Base-by-base conservation (phyloP, 2,113 vertebrate species). In the Atractosteus spatula region DNA sequence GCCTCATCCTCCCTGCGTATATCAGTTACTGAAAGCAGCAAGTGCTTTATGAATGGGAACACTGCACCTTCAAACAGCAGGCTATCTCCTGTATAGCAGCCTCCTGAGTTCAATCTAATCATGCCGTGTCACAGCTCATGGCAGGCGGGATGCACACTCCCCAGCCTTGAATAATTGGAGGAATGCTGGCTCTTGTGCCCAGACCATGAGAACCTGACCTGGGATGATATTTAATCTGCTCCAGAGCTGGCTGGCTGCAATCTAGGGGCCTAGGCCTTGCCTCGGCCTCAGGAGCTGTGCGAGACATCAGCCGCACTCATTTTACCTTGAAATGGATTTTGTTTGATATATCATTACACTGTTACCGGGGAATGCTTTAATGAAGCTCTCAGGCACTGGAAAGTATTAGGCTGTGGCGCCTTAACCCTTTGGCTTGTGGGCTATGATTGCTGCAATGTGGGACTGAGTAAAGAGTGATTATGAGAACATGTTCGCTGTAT, bases 151-250 rank as follows among this genome's bases (percentile, higher is more conserved):
- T 85, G 83, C 80, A 82, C 76, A 80, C 83, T 83, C 79, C 81
- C 81, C 78, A 82, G 90, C 78, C 85, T 81, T 72, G 81, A 86
- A 88, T 91, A 90, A 86, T 87, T 83, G 80, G 82, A 86, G 82
- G 85, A 90, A 90, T 83, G 82, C 82, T 87, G 85, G 83, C 81
- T 77, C 90, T 91, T 89, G 88, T 85, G 87, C 84, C 81, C 83
- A 79, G 89, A 76, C 88, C 86, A 84, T 82, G 88, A 87, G 84
- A 86, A 84, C 59, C 78, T 88, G 89, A 86, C 82, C 83, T 66
- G 77, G 70, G 76, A 77, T 88, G 88, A 91, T 91, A 89, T 89
- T 91, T 90, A 89, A 91, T 91, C 89, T 89, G 82, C 82, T 87
- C 77, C 81, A 82, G 84, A 85, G 87, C 86, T 85, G 82, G 84